Percentiles rank a stretch among this genome's conserved stretches.
phyloP scores from a whole-genome alignment of 2,797 vertebrate species.

The Lacerta viridis region DNA sequence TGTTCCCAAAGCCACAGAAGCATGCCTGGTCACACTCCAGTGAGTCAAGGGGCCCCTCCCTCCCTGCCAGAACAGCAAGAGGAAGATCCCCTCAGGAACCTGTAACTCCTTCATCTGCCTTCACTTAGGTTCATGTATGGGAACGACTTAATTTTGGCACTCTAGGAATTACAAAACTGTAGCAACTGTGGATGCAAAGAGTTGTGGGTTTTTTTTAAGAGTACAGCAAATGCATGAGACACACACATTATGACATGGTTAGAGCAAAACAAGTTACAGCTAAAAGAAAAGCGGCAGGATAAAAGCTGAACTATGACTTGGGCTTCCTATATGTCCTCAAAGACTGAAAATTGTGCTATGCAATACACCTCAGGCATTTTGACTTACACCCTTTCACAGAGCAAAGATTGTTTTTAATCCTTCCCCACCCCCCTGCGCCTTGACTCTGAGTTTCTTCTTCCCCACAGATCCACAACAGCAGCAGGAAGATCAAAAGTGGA shows the following conservation, averaged over 20 bases:
- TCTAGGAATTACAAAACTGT: no score
- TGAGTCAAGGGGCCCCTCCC: no score
- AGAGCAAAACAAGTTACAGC: background rate
- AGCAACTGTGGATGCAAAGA: no score
- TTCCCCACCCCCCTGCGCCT: no score
- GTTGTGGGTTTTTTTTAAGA: no score
- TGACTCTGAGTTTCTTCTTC: background rate
- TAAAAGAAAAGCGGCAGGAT: background rate
- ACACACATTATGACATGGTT: background rate
- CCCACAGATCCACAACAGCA: background rate
- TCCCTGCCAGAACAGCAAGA: no score
- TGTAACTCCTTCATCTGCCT: no score
- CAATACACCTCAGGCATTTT: background rate
- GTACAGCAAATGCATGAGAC: background rate
- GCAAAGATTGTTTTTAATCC: background rate
- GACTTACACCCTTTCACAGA: background rate
- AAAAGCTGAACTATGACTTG: background rate
- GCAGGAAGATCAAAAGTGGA: background rate
- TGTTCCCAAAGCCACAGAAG: no score
- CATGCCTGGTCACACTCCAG: no score
- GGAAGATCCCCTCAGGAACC: no score
- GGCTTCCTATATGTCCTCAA: background rate
- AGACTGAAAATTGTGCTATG: background rate
- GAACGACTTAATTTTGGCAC: no score
- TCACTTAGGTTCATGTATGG: no score